phyloP scores from a whole-genome alignment of 1,140 invertebrate genomes.

The Scaptomyza hsui region DNA sequence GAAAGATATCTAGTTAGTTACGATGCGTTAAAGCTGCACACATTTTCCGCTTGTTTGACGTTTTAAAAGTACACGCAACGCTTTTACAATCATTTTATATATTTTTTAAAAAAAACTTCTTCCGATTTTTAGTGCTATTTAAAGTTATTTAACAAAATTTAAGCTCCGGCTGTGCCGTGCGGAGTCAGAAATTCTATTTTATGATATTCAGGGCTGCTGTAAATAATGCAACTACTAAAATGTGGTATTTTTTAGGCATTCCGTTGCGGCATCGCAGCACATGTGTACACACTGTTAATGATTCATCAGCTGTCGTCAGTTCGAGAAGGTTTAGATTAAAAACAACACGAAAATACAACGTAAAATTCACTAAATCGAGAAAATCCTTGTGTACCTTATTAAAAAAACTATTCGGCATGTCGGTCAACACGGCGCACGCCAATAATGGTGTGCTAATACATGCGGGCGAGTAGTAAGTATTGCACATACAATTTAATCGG shows the following conservation, averaged over 20 bases:
- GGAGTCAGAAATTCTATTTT: conserved; percentile 5
- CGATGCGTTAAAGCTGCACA: conserved; percentile 16
- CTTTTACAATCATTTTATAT: conserved; percentile 27
- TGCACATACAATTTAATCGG: neutral
- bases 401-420: conserved; percentile 86
- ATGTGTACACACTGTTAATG: conserved; percentile 52
- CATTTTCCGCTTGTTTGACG: conserved; percentile 1
- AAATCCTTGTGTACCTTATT: conserved; percentile 40
- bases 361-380: conserved; percentile 30
- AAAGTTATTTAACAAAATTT: conserved; percentile 15
- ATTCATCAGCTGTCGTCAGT: conserved; percentile 74
- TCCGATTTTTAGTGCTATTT: neutral
- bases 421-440: conserved; percentile 95
- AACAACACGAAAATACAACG: conserved; percentile 56
- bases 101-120: conserved; percentile 6
- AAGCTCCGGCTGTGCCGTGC: neutral
- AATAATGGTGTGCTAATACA: conserved; percentile 96
- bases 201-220: conserved; percentile 22
- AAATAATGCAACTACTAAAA: neutral
- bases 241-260: conserved; percentile 38
- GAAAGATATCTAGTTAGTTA: conserved; percentile 22
- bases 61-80: conserved; percentile 9
- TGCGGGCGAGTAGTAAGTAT: conserved; percentile 93
- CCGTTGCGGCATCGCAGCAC: neutral
- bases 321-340: conserved; percentile 51